phyloP scores from a whole-genome alignment of 2,888 invertebrate species.

The Epinotia nisella region DNA sequence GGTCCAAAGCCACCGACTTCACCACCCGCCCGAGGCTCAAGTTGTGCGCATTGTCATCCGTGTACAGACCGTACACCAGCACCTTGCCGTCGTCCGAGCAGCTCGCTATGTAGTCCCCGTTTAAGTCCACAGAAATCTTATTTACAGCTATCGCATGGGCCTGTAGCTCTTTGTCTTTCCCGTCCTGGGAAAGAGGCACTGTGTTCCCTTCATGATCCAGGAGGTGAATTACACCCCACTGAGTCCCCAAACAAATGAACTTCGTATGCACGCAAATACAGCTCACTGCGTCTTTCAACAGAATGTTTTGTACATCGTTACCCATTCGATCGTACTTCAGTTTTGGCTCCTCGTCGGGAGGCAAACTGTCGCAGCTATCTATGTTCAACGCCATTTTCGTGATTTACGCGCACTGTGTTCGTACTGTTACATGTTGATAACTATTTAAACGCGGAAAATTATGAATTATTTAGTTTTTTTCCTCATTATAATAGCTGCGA shows the following conservation, averaged over 20 bases:
- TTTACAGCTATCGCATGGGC: conserved; percentile 96
- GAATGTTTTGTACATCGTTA: conserved; percentile 93
- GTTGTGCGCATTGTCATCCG: conserved; percentile 91
- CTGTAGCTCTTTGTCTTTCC: conserved; percentile 88
- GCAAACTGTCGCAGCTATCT: conserved; percentile 75
- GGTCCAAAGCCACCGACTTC: conserved; percentile 94
- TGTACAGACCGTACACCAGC: conserved; percentile 94
- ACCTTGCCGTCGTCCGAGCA: conserved; percentile 96
- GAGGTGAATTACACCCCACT: conserved; percentile 95
- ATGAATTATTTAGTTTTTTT: conserved; percentile 38
- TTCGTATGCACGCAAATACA: conserved; percentile 97
- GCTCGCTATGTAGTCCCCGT: conserved; percentile 97
- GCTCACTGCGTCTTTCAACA: conserved; percentile 92
- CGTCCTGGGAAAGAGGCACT: conserved; percentile 83
- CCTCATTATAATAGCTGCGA: conserved; percentile 29
- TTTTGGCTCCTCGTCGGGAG: conserved; percentile 90
- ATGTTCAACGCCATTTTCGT: conserved; percentile 72
- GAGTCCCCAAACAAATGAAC: conserved; percentile 97
- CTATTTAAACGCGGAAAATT: conserved; percentile 32
- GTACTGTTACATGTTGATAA: conserved; percentile 34
- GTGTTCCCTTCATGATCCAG: conserved; percentile 96
- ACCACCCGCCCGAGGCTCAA: conserved; percentile 92
- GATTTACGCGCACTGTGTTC: conserved; percentile 4
- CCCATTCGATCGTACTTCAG: conserved; percentile 95
- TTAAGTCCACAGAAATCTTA: conserved; percentile 96